Evolutionary conservation across 2,888 invertebrate genomes (phyloP), one percentile per base, ranked within the genome.

Genomic region (Onthophagus sagittarius): DNA sequence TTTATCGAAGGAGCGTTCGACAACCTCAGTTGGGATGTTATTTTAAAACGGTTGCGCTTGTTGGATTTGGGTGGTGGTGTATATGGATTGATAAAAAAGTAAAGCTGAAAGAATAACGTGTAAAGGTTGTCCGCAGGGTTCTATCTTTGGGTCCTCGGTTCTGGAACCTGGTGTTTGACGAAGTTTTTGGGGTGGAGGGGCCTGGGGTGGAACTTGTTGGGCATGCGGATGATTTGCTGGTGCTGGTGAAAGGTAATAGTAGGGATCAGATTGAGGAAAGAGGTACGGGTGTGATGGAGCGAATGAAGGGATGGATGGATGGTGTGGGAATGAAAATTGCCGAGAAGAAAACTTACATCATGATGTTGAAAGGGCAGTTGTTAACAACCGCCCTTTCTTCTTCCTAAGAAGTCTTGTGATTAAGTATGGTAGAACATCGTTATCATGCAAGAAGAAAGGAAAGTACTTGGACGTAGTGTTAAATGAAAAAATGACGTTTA

Each of bases 1-100:
- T 75, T 75, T 63, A 75, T 75, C 4, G n/a, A 14, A 2, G 74
- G 73, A 7, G 77, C 75, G 5, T 77, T 77, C 53, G 72, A 76
- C 33, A 77, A 76, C 15, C 14, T 77, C 0, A 75, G 75, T 74
- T 75, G 77, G 75, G 75, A 75, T 0, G 71, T 53, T 3, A 13
- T 75, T 0, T 62, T 72, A 14, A 2, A 15, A 0, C 5, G 13
- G 0, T 23, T 76, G 0, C 65, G 65, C 14, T n/a, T n/a, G n/a
- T n/a, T 14, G 73, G 13, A 14, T 75, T 0, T 53, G 71, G 9
- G 15, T 13, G 11, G 5, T 64, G 0, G 14, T 74, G 0, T 62
- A 62, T 32, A n/a, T n/a, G n/a, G 75, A 67, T 31, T 74, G 74
- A 14, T 39, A 62, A 5, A 15, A 71, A 7, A 62, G 73, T 64